Base-by-base conservation (phyloP, 2,888 invertebrate genomes). In the Yponomeuta malinellus region DNA sequence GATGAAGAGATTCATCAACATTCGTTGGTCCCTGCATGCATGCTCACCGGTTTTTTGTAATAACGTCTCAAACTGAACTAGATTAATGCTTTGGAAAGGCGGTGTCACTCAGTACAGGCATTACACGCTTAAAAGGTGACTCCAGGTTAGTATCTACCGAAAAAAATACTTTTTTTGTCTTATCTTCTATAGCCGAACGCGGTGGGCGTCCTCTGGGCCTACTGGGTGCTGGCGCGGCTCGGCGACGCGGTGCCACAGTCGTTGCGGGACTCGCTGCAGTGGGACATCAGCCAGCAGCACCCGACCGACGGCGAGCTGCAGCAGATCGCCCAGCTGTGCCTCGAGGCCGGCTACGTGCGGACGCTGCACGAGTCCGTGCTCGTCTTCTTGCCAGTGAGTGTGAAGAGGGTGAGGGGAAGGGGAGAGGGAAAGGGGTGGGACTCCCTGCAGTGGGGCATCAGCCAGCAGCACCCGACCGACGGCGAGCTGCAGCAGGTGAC, bases 331-430 rank as follows among this genome's bases (percentile, higher is more conserved):
- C 88, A 91, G 73, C 81, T 89, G 43, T 92, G 94, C 75, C 81
- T 96, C 10, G 80, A 86, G 23, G 87, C 89, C 43, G 93, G 94
- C 12, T 95, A 93, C 76, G 86, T 94, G 8, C 88, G 89, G 63
- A 94, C 95, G 0, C 80, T 96, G 37, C 90, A 93, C 69, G 93
- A 95, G 76, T 95, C 96, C 73, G 94, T 95, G 78, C 85, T 93
- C 68, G 94, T 96, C 76, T 96, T 96, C 83, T 93, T 95, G 84
- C 94, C 95, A 75, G 95, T 95, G 85, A 87, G 89, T 81, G 37
- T 63, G 37, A 68, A 15, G 43, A 43, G 43, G 6, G 43, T 1
- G 43, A 6, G 8, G 1, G 43, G 1, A 8, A 43, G 43, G 43
- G 33, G 5, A 33, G 3, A 33, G 3, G 33, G 5, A 33, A 5